Base-by-base conservation (phyloP, 2,113 vertebrate species). In the Labeo catla region DNA sequence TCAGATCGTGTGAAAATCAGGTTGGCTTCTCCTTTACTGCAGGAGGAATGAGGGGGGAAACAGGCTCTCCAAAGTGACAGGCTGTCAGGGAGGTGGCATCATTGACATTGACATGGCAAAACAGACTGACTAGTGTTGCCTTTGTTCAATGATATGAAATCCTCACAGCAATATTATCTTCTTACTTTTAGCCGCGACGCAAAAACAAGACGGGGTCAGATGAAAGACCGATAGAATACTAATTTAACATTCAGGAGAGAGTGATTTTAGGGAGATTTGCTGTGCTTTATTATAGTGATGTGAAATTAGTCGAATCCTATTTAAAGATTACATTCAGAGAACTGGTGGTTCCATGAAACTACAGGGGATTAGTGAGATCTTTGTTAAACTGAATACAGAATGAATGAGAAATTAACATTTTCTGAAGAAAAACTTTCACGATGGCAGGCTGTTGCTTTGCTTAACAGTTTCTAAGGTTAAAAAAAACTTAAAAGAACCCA, bases 251-350 rank as follows among this genome's bases (percentile, higher is more conserved):
- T 76, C 81, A 23, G 28, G 70, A 77, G 59, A 77, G 92, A 94
- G 91, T 94, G 93, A 94, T 93, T 94, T 90, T 91, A 91, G 90
- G 87, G 89, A 92, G 92, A 90, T 94, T 96, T 95, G 95, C 91
- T 92, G 93, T 90, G 88, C 93, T 89, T 93, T 92, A 93, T 90
- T 86, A 79, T 94, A 93, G 91, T 94, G 91, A 95, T 94, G 91
- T 94, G 91, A 91, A 93, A 93, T 92, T 91, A 92, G 52, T 92
- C 94, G 91, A 95, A 95, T 94, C 93, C 94, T 94, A 95, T 96
- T 95, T 95, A 93, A 95, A 93, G 93, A 93, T 87, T 86, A 95
- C 91, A 92, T 91, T 93, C 93, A 92, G 92, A 92, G 93, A 90
- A 93, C 92, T 93, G 93, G 95, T 91, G 93, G 94, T 95, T 94